Conservation (phyloP, 2,797 vertebrate species). For the Paedocypris micromegethes region DNA sequence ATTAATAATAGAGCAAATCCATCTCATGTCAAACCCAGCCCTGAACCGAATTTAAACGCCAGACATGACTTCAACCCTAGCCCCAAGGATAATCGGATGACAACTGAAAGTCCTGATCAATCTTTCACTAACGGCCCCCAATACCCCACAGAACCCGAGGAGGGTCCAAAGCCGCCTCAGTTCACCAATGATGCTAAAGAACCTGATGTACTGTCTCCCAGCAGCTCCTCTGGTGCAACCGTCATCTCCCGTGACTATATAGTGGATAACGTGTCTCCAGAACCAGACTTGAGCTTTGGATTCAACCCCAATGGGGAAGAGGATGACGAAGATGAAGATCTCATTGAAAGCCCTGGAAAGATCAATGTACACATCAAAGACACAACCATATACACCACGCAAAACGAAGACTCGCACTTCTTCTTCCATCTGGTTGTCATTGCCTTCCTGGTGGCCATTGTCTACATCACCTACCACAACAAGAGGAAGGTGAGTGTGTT, state of each 20-base stretch:
- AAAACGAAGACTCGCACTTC: conserved; percentile 87
- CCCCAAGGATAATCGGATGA: too few relatives aligned
- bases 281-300: background rate
- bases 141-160: too few relatives aligned
- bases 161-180: too few relatives aligned
- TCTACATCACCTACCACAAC: conserved; percentile 94
- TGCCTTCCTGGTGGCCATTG: conserved; percentile 84
- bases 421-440: conserved; percentile 89
- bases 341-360: background rate
- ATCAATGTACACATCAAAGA: conserved; percentile 54
- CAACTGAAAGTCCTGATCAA: too few relatives aligned
- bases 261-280: background rate
- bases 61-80: too few relatives aligned
- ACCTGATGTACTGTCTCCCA: background rate
- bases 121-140: too few relatives aligned
- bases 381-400: conserved; percentile 61
- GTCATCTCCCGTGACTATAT: background rate
- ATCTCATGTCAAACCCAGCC: too few relatives aligned
- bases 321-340: conserved; percentile 39
- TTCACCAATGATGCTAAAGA: too few relatives aligned
- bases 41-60: too few relatives aligned
- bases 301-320: background rate
- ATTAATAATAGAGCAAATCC: too few relatives aligned
- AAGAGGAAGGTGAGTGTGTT: conserved; percentile 84
- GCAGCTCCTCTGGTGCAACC: background rate